phyloP scores from a whole-genome alignment of 2,888 invertebrate genomes.

The Acanthacorydalis orientalis region DNA sequence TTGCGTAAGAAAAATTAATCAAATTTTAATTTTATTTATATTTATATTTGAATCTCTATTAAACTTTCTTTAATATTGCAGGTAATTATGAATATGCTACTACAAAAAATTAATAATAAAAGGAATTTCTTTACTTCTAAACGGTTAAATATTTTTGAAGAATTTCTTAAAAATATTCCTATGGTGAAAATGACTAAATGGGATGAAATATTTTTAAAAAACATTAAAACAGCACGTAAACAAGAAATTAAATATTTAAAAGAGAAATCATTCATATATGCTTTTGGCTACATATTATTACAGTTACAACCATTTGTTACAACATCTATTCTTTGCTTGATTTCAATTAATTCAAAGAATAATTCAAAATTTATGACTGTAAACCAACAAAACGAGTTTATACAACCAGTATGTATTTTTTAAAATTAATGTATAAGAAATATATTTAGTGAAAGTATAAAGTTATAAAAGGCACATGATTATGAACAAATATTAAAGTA shows the following conservation, averaged over 20 bases:
- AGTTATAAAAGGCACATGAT: too few species aligned
- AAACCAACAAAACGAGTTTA: too few species aligned
- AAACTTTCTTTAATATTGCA: conserved; percentile 7
- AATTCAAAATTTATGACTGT: too few species aligned
- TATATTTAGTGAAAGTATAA: too few species aligned
- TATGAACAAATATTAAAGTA: too few species aligned
- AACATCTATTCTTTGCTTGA: too few species aligned
- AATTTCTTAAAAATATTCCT: conserved; percentile 16
- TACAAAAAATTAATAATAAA: conserved; percentile 14
- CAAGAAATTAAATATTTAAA: conserved; percentile 7
- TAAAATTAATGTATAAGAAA: too few species aligned
- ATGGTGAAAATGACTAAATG: conserved; percentile 15
- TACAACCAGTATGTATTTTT: too few species aligned
- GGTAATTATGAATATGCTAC: conserved; percentile 15
- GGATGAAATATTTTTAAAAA: conserved; percentile 14
- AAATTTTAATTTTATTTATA: too few species aligned
- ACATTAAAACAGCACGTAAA: conserved; percentile 10
- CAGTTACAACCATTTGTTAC: conserved; percentile 6
- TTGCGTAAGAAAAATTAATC: too few species aligned
- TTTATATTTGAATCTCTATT: too few species aligned
- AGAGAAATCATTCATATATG: conserved; percentile 5
- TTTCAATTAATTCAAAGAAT: too few species aligned
- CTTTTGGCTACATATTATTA: conserved; percentile 6
- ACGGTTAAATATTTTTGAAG: conserved; percentile 15
- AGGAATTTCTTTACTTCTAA: conserved; percentile 15